Evolutionary conservation across 1,140 invertebrate genomes (phyloP), one percentile per base, ranked within the genome.

Genomic region (Heliconius hewitsoni): DNA sequence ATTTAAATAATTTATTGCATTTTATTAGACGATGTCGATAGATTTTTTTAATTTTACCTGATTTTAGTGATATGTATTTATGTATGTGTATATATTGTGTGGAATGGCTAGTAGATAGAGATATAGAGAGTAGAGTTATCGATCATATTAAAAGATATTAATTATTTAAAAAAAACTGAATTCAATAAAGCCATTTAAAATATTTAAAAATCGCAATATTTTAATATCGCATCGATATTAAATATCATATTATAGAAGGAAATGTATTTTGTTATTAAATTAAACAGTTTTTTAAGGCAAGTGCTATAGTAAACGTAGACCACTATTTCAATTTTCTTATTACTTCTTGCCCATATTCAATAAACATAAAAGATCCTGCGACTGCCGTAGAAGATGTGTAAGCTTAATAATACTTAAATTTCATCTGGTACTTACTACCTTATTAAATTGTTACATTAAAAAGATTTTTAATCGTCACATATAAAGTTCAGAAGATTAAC

Each of bases 1-100:
- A 75, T 75, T 27, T 30, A 46, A 75, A 75, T 75, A 46, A 75
- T 75, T 75, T 75, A 75, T 60, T 75, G 52, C 73, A 37, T 1
- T 37, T 75, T 9, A 75, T 57, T 75, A 75, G 73, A 60, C 13
- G 3, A 27, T 4, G 23, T 27, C 1, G 3, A 57, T 30, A 50
- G 50, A 0, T n/a, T 34, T 55, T 66, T 16, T 16, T 13, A 0
- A 66, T 66, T 27, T 66, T 46, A 46, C 11, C 42, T 4, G 42
- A 4, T 4, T 46, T 46, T 4, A 46, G 42, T 13, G 13, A 46
- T 46, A 34, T 34, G 5, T 34, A 34, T 34, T 6, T 34, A 34
- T 34, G 6, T 34, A 34, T 34, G 6, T 34, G 0, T 34, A 34
- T 34, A 46, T 46, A 13, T 13, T 3, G 42, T 13, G 13, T 13